A percentile compares a stretch with the other conserved stretches of the same genome.
Evolutionary conservation across 2,113 vertebrate species (phyloP).

Genomic region (Thryonomys swinderianus): DNA sequence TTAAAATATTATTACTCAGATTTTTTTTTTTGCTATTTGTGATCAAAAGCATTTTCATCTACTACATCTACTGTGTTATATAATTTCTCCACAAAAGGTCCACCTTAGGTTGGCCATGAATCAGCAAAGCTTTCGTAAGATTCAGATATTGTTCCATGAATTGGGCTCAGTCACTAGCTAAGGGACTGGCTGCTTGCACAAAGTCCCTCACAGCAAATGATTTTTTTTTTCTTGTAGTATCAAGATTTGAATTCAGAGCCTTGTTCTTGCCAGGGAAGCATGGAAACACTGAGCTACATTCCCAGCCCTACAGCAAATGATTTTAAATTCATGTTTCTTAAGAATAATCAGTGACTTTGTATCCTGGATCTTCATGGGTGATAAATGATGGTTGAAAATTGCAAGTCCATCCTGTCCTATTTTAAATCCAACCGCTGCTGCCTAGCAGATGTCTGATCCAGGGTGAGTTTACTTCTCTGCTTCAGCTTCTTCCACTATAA

Average conservation of each 20-base stretch:
- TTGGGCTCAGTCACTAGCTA: background rate
- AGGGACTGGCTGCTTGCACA: background rate
- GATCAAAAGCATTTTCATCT: slow-evolving; percentile 34
- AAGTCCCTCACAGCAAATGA: background rate
- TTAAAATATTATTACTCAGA: background rate
- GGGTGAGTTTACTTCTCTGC: background rate
- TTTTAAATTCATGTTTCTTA: background rate
- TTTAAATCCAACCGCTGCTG: slow-evolving; percentile 12
- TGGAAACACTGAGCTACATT: no score
- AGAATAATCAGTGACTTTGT: background rate
- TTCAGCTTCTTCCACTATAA: background rate
- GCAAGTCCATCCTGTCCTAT: background rate
- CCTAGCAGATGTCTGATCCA: background rate
- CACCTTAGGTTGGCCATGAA: background rate
- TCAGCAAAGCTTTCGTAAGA: background rate
- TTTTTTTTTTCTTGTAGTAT: background rate
- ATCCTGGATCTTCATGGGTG: background rate
- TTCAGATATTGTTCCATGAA: background rate
- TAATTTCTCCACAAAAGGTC: background rate
- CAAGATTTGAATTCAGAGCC: no score
- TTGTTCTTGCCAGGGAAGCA: no score
- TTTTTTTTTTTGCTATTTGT: background rate
- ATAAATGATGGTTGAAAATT: background rate
- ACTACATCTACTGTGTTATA: background rate
- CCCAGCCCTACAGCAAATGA: background rate